Percentiles rank a stretch among this genome's conserved stretches.
Evolutionary conservation across 2,888 invertebrate species (phyloP).

Genomic region (Caenorhabditis sp.): DNA sequence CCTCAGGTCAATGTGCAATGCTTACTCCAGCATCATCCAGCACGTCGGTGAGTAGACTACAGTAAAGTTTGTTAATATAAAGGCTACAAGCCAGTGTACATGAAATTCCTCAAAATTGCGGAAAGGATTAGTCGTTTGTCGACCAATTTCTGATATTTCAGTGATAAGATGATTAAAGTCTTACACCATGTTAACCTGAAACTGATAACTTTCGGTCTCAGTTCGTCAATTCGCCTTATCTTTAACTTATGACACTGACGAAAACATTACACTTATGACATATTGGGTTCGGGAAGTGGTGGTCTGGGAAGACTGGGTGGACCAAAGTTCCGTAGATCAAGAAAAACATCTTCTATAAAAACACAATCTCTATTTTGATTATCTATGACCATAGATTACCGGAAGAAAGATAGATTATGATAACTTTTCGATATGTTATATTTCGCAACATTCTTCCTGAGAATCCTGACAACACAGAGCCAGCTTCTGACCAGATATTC

Average conservation of each 20-base stretch:
- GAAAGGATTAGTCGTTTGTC: conserved; percentile 39
- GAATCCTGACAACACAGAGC: too few relatives aligned
- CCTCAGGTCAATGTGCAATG: conserved; percentile 73
- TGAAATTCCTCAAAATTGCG: neutral
- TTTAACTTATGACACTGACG: neutral
- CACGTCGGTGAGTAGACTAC: conserved; percentile 58
- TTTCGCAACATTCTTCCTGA: too few relatives aligned
- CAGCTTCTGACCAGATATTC: neutral
- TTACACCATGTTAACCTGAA: conserved; percentile 5
- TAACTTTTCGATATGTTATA: too few relatives aligned
- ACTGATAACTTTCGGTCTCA: conserved; percentile 37
- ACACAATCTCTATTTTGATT: too few relatives aligned
- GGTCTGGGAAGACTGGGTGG: too few relatives aligned
- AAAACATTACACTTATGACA: conserved; percentile 15
- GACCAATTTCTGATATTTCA: conserved; percentile 14
- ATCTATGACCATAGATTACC: neutral
- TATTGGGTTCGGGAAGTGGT: conserved; percentile 3
- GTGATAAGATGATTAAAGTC: neutral
- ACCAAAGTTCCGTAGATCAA: neutral
- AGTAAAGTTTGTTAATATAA: neutral
- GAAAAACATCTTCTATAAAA: too few relatives aligned
- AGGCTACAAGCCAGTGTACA: too few relatives aligned
- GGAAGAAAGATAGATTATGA: too few relatives aligned
- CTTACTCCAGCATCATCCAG: conserved; percentile 77
- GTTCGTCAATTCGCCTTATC: conserved; percentile 31